Evolutionary conservation across 2,888 invertebrate species (phyloP).

Genomic region (Strigamia transsilvanica): DNA sequence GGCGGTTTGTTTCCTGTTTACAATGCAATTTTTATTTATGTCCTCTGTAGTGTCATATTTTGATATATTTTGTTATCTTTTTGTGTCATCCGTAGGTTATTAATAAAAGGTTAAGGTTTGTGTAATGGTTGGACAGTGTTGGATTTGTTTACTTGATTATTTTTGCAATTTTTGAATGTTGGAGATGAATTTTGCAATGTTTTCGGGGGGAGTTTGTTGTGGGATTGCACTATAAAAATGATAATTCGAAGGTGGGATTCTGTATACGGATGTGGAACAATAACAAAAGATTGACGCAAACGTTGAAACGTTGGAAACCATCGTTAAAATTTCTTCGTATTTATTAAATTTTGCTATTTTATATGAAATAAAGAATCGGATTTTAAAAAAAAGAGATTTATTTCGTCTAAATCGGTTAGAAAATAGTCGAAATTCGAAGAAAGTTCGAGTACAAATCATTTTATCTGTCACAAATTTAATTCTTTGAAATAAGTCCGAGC

Average conservation of each 20-base stretch:
- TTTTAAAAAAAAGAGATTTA: no score
- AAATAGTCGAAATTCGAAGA: no score
- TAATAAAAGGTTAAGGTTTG: constrained; percentile 41
- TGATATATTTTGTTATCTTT: constrained; percentile 33
- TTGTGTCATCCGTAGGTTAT: constrained; percentile 16
- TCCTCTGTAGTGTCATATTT: not conserved
- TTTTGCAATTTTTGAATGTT: no score
- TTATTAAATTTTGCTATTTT: not conserved
- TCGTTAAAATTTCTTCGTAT: not conserved
- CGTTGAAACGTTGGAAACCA: not conserved
- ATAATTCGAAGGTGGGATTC: not conserved
- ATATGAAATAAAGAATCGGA: no score
- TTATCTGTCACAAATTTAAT: no score
- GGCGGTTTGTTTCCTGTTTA: constrained; percentile 9
- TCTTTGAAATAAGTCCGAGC: no score
- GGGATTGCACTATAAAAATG: no score
- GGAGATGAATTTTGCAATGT: not conserved
- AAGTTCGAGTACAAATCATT: no score
- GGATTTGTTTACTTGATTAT: not conserved
- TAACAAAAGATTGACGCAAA: constrained; percentile 13
- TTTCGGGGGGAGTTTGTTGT: no score
- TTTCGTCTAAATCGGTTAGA: no score
- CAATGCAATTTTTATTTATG: constrained; percentile 29
- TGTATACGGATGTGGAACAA: not conserved
- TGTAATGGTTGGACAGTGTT: not conserved